Base-by-base conservation (phyloP, 1,140 invertebrate species). In the Daktulosphaira vitifoliae region DNA sequence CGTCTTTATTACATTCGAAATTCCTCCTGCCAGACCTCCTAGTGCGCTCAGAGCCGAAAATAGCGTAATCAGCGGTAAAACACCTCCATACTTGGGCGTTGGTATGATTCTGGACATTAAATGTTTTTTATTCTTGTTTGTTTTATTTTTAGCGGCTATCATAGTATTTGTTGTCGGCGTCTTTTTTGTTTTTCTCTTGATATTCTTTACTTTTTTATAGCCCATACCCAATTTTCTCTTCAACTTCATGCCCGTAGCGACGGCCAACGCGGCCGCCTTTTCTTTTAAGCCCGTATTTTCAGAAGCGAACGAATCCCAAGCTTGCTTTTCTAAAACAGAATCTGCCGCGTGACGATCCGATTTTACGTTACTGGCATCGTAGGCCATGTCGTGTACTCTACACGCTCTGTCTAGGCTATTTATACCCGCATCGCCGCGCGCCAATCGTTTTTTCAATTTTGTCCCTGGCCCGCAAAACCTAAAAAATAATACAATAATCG, bases 401-500 rank as follows among this genome's bases (percentile, higher is more conserved):
- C 76, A 78, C n/a, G 73, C 71, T 53, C 68, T 25, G 69, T 79
- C 77, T 25, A 79, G 69, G 25, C 48, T 54, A 72, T 79, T 79
- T 23, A 79, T 71, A 46, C 75, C 73, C 5, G n/a, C 7, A 0
- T 52, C 50, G 37, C 44, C 26, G 68, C 74, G 70, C 22, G 46
- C 65, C 69, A 78, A 69, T 56, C 76, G 68, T 71, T 74, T 68
- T 44, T 69, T 18, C 65, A 78, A 65, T 69, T 76, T 76, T n/a
- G 76, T 79, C 15, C 75, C 75, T 22, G 76, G 75, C 5, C 76
- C 76, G 64, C 76, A 78, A 66, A 72, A 78, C 38, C 74, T 68
- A 73, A 76, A 5, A 33, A 11, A 5, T 6, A 33, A 6, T 5
- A 33, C 11, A 6, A 33, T 79, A 16, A 72, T 13, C 13, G n/a